These are phyloP conservation scores for Chrysolina haemoptera DNA, from an alignment of 2,888 invertebrate species.

Conservation along the genomic window DNA sequence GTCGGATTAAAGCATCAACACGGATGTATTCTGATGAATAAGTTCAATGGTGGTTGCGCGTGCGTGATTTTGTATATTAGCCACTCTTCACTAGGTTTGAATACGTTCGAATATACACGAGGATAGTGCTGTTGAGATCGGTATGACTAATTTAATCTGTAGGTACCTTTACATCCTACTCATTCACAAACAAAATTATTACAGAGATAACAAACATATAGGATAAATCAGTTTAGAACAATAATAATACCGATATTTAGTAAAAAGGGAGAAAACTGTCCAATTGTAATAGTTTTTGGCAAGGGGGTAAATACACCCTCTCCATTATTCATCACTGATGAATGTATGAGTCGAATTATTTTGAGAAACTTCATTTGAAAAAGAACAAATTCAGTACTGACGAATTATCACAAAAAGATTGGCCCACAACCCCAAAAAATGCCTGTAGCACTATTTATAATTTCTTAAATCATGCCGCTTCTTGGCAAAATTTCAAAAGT, in stretches of 20 bases:
- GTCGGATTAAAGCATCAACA: slow-evolving; percentile 69
- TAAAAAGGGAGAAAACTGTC: neutral
- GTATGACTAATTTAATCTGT: no score
- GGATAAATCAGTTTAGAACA: no score
- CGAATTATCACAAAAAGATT: no score
- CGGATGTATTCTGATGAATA: slow-evolving; percentile 68
- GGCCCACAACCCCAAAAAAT: no score
- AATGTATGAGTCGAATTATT: no score
- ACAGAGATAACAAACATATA: neutral
- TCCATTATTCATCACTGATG: no score
- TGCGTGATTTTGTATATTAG: slow-evolving; percentile 63
- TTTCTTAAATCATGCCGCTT: no score
- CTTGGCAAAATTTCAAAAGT: no score
- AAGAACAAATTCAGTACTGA: no score
- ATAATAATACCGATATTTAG: neutral
- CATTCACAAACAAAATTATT: neutral
- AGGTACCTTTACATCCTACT: neutral
- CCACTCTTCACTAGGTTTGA: slow-evolving; percentile 48
- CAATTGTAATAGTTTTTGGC: neutral
- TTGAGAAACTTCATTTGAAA: no score
- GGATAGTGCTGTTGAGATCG: neutral
- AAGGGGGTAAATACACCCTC: no score
- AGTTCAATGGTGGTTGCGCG: slow-evolving; percentile 64
- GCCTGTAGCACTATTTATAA: no score
- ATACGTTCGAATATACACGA: slow-evolving; percentile 18